These are phyloP conservation scores for Lates japonicus DNA, from an alignment of 2,797 vertebrate genomes.

Conservation along the genomic window DNA sequence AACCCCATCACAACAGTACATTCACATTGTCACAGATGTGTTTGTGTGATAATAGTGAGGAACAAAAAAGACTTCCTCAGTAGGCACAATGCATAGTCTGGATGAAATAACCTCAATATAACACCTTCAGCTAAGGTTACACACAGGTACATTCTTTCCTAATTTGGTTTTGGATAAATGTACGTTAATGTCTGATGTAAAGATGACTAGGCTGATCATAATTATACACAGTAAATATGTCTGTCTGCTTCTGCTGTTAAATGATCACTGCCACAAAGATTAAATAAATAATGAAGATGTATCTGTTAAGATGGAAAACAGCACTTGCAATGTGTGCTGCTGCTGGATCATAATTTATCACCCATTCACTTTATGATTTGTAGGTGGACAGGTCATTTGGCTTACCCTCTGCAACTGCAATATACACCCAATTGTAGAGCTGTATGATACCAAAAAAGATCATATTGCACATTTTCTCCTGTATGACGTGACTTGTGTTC, in stretches of 20 bases:
- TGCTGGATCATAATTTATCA: no score
- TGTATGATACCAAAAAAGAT: neutral
- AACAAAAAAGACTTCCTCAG: neutral
- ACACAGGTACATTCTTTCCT: neutral
- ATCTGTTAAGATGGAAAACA: no score
- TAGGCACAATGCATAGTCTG: neutral
- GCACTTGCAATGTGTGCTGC: no score
- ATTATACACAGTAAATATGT: neutral
- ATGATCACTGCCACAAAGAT: no score
- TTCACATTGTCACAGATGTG: neutral
- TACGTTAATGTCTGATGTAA: neutral
- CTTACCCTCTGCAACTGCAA: no score
- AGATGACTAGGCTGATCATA: neutral
- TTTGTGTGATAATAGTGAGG: neutral
- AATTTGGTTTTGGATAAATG: neutral
- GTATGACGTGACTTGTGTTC: neutral
- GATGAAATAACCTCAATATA: neutral
- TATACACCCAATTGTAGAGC: no score
- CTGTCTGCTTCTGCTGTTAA: neutral
- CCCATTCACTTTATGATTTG: no score
- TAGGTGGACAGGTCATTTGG: no score
- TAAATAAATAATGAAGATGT: no score
- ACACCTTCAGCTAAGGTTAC: neutral
- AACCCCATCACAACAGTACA: neutral
- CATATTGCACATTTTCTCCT: neutral